phyloP scores from a whole-genome alignment of 2,113 vertebrate species.

The Hippocampus guttulatus region DNA sequence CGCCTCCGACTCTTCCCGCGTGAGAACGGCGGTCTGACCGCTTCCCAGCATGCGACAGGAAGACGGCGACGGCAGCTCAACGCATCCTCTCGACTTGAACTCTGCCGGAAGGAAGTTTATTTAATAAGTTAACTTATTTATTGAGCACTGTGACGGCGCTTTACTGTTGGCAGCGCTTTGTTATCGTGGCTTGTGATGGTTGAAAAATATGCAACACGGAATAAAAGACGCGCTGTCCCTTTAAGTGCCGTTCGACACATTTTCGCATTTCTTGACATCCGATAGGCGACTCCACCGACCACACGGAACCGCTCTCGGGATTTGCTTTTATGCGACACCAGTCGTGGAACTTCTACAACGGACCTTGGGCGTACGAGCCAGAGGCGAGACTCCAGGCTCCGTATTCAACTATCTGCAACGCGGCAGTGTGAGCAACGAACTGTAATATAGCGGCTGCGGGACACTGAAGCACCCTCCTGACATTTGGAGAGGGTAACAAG shows the following conservation, averaged over 20 bases:
- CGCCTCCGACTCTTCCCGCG: background rate
- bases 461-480: background rate
- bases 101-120: constrained; percentile 4
- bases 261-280: too few relatives aligned
- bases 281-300: too few relatives aligned
- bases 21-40: background rate
- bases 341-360: too few relatives aligned
- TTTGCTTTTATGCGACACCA: too few relatives aligned
- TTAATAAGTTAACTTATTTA: constrained; percentile 34
- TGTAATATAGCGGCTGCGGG: background rate
- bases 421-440: background rate
- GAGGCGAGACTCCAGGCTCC: too few relatives aligned
- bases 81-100: background rate
- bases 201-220: background rate
- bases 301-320: background rate
- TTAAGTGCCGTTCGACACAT: background rate
- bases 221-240: background rate
- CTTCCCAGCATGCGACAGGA: background rate
- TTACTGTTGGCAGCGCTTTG: background rate
- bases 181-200: background rate
- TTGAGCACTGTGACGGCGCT: constrained; percentile 11
- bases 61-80: background rate
- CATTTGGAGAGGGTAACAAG: background rate
- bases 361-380: too few relatives aligned
- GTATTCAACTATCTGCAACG: too few relatives aligned